These are phyloP conservation scores for Drosophila ohnishii DNA, from an alignment of 1,140 invertebrate genomes.

Conservation along the genomic window DNA sequence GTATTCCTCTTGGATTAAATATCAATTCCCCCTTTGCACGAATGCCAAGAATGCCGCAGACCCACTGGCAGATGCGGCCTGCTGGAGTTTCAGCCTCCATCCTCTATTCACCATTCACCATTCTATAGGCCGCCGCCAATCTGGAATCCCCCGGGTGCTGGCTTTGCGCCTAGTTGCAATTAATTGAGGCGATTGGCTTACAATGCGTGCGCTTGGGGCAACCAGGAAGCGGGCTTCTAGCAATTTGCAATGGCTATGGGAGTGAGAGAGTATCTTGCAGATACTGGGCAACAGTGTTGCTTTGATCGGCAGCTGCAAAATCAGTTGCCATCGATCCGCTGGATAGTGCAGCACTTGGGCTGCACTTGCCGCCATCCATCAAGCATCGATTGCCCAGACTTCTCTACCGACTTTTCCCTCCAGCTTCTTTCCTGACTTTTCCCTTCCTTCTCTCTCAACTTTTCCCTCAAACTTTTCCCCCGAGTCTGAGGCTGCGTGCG, in stretches of 20 bases:
- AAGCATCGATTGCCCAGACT: conserved; percentile 23
- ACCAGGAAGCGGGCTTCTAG: conserved; percentile 66
- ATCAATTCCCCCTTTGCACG: conserved; percentile 39
- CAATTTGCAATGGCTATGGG: conserved; percentile 51
- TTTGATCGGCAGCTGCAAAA: conserved; percentile 73
- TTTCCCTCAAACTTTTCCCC: background rate
- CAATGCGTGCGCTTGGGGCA: conserved; percentile 57
- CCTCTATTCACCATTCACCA: background rate
- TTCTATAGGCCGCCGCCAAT: conserved; percentile 19
- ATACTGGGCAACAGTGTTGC: conserved; percentile 26
- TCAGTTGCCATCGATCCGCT: conserved; percentile 70
- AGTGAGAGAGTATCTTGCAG: conserved; percentile 19
- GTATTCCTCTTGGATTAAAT: conserved; percentile 33
- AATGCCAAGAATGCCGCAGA: conserved; percentile 54
- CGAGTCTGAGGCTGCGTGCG: conserved; percentile 41
- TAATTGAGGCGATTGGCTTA: conserved; percentile 74
- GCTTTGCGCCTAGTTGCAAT: conserved; percentile 66
- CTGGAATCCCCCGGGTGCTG: conserved; percentile 42
- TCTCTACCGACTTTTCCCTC: background rate
- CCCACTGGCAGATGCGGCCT: conserved; percentile 49
- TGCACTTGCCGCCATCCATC: conserved; percentile 47
- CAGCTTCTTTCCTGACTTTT: background rate
- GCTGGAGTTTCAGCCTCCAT: conserved; percentile 13
- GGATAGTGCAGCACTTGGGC: conserved; percentile 16
- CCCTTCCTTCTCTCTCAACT: background rate